These are phyloP conservation scores for Callipepla squamata DNA, from an alignment of 2,113 vertebrate species.

Conservation along the genomic window DNA sequence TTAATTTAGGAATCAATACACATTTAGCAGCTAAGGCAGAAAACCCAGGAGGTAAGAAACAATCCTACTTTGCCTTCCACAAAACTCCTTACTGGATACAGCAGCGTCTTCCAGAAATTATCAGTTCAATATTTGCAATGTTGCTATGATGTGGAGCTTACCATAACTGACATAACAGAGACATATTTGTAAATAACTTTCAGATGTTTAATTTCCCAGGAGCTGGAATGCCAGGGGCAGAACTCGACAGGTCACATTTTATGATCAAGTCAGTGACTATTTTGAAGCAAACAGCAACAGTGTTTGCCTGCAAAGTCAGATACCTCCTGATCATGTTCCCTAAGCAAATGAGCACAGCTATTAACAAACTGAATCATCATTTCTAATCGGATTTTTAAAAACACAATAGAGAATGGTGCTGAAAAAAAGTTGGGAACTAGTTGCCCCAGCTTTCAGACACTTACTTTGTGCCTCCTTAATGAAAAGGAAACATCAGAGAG, in stretches of 20 bases:
- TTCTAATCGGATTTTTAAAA: background rate
- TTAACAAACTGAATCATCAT: background rate
- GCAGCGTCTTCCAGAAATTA: background rate
- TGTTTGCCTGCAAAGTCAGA: background rate
- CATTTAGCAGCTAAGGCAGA: background rate
- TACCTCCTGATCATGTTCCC: background rate
- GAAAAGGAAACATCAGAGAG: background rate
- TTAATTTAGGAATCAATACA: background rate
- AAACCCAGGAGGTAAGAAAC: background rate
- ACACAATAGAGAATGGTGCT: background rate
- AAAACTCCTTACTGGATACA: background rate
- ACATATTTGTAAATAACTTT: background rate
- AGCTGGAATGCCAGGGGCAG: background rate
- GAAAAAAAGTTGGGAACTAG: background rate
- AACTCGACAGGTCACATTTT: background rate
- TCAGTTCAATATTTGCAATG: background rate
- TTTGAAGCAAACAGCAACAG: background rate
- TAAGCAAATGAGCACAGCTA: background rate
- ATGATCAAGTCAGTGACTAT: background rate
- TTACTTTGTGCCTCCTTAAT: background rate
- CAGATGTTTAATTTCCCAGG: background rate
- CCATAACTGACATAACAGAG: background rate
- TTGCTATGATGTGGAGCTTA: background rate
- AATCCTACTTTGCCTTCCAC: background rate
- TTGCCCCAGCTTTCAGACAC: background rate